A percentile compares a stretch with the other conserved stretches of the same genome.
phyloP scores from a whole-genome alignment of 2,888 invertebrate genomes.

The Yponomeuta plumbellus region DNA sequence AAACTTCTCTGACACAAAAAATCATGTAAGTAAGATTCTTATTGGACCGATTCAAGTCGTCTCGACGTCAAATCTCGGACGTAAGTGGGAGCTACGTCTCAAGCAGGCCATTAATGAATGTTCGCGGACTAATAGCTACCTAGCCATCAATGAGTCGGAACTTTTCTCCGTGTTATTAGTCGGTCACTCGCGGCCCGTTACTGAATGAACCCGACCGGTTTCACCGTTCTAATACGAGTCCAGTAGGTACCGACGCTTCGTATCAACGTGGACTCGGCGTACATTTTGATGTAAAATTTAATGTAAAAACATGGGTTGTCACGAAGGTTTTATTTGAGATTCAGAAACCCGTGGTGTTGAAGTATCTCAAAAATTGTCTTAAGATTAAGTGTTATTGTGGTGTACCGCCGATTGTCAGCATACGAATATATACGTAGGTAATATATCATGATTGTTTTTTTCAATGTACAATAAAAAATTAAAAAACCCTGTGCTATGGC shows the following conservation, averaged over 20 bases:
- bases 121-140: slow-evolving; percentile 12
- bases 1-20: too few species aligned
- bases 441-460: too few species aligned
- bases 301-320: background rate
- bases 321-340: too few species aligned
- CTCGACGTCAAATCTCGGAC: background rate
- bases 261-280: background rate
- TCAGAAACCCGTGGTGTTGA: too few species aligned
- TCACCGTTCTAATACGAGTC: slow-evolving; percentile 33
- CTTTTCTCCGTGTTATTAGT: slow-evolving; percentile 27
- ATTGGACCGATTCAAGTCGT: background rate
- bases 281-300: background rate
- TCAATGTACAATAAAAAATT: too few species aligned
- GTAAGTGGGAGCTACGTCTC: background rate
- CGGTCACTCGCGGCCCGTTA: slow-evolving; percentile 34
- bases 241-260: slow-evolving; percentile 23
- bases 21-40: background rate
- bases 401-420: too few species aligned
- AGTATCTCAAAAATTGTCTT: too few species aligned
- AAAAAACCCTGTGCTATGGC: too few species aligned
- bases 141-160: slow-evolving; percentile 25
- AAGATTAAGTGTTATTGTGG: too few species aligned
- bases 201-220: slow-evolving; percentile 47
- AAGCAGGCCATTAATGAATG: slow-evolving; percentile 6
- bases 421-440: too few species aligned